These are phyloP conservation scores for Patella caerulea DNA, from an alignment of 2,888 invertebrate genomes.

Conservation along the genomic window DNA sequence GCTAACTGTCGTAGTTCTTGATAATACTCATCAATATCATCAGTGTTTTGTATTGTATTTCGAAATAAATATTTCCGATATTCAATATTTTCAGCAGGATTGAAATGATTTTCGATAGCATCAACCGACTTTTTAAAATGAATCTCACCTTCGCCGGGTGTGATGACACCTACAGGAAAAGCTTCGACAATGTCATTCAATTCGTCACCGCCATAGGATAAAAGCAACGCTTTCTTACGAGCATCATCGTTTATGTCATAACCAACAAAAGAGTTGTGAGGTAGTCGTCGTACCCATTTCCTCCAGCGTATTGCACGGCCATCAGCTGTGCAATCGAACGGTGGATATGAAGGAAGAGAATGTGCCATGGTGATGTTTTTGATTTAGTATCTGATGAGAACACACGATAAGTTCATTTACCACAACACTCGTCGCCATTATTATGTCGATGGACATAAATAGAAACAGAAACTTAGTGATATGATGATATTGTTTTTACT, in stretches of 20 bases:
- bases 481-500: no score
- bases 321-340: neutral
- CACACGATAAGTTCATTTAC: no score
- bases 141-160: neutral
- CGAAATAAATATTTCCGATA: neutral
- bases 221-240: slow-evolving; percentile 3
- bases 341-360: neutral
- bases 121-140: neutral
- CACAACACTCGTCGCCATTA: no score
- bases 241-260: neutral
- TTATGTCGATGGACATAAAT: no score
- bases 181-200: neutral
- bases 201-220: slow-evolving; percentile 8
- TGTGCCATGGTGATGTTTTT: neutral
- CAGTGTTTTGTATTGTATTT: neutral
- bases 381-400: neutral
- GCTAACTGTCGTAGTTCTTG: neutral
- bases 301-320: neutral
- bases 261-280: neutral
- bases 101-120: no score
- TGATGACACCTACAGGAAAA: neutral
- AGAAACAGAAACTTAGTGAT: no score
- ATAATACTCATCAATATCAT: neutral
- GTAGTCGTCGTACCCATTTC: slow-evolving; percentile 9
- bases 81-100: neutral